A percentile compares a stretch with the other conserved stretches of the same genome.
Conservation (phyloP, 2,888 invertebrate genomes). For the Aethes cnicana region DNA sequence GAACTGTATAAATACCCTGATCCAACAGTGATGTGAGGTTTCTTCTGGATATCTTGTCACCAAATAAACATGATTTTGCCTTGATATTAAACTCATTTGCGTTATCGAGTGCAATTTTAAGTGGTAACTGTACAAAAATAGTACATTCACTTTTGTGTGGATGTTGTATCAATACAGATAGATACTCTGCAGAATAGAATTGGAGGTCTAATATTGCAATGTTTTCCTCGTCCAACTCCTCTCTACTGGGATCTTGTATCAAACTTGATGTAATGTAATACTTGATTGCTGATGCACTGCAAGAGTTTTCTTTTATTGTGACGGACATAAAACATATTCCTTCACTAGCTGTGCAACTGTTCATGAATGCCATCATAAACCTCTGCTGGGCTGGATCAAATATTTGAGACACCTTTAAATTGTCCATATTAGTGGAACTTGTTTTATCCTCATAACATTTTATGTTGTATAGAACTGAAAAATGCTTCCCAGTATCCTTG, state of each 20-base stretch:
- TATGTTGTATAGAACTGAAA: constrained; percentile 79
- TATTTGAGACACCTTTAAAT: constrained; percentile 73
- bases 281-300: constrained; percentile 73
- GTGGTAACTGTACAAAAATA: constrained; percentile 75
- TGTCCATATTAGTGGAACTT: constrained; percentile 46
- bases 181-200: constrained; percentile 87
- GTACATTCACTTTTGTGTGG: constrained; percentile 64
- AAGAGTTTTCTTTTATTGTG: constrained; percentile 63
- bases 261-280: constrained; percentile 77
- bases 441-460: constrained; percentile 69
- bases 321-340: constrained; percentile 79
- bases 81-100: constrained; percentile 62
- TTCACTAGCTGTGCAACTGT: constrained; percentile 59
- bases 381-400: constrained; percentile 72
- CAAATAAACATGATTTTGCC: constrained; percentile 64
- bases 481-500: constrained; percentile 84
- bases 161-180: constrained; percentile 87
- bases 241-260: constrained; percentile 53
- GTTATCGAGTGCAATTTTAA: constrained; percentile 74
- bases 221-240: constrained; percentile 49
- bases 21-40: constrained; percentile 81
- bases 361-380: constrained; percentile 77
- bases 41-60: constrained; percentile 69
- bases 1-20: constrained; percentile 77
- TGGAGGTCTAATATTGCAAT: constrained; percentile 86